Evolutionary conservation across 2,797 vertebrate genomes (phyloP), one percentile per base, ranked within the genome.

Genomic region (Vespertilio murinus): DNA sequence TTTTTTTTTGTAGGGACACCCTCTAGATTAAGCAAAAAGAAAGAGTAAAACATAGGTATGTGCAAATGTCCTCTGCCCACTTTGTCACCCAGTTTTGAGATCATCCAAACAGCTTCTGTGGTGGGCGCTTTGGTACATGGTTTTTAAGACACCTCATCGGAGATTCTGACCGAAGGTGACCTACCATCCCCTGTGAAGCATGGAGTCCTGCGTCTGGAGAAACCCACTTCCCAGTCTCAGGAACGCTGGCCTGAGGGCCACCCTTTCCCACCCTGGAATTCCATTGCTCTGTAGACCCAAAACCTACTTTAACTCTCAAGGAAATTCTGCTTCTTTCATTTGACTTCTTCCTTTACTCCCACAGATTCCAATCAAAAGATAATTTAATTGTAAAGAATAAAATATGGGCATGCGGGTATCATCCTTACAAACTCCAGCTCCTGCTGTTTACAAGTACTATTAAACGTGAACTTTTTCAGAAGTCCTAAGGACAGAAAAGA

Each of bases 241-340:
- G 56, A 38, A 12, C 65, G 30, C 28, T 38, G 49, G 69, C 65
- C 35, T 0, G 12, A 42, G 6, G 38, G 25, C 74, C 40, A 18
- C 65, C 5, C 14, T 33, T 13, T 25, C 45, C 73, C 18, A 40
- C 52, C 30, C 81, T 71, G 54, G 54, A 88, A 77, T 71, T 52
- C 56, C 73, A 35, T 38, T 61, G 52, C 13, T 28, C 67, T 65
- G 3, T 88, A 69, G 77, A 77, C 18, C 17, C 61, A 93, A 73
- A 73, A 52, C 47, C 74, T 40, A 69, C 17, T 79, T 45, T 61
- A 71, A 17, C 18, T 73, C 33, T 70, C n/a, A 77, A 65, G 59
- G 20, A 81, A 59, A 86, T 70, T 88, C 56, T 56, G n/a, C 25
- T 61, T 49, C 33, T 84, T 92, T 85, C 28, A 65, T 84, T 92